These are phyloP conservation scores for Drosophila mimica DNA, from an alignment of 2,888 invertebrate species.

Conservation along the genomic window DNA sequence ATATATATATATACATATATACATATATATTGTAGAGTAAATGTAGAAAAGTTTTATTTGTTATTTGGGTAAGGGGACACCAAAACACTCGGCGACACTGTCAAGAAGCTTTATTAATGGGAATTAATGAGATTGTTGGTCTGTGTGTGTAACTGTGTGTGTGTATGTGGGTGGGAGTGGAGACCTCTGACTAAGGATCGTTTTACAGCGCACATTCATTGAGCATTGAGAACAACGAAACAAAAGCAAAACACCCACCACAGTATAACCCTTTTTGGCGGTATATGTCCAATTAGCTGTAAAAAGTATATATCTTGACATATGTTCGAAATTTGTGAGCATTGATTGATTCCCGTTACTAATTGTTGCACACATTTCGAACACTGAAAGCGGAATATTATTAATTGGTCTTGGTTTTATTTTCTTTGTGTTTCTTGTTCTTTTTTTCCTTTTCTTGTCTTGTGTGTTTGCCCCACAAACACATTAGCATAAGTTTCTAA, in stretches of 20 bases:
- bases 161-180: conserved; percentile 6
- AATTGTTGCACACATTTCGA: conserved; percentile 39
- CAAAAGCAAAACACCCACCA: conserved; percentile 6
- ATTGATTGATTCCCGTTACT: conserved; percentile 67
- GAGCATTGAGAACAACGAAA: conserved; percentile 16
- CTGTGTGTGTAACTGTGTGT: conserved; percentile 6
- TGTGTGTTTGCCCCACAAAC: not conserved
- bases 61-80: conserved; percentile 51
- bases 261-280: conserved; percentile 45
- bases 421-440: not conserved
- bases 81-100: conserved; percentile 20
- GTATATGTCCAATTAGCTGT: conserved; percentile 66
- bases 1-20: not conserved
- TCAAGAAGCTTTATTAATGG: conserved; percentile 63
- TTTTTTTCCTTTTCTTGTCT: not conserved
- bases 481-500: conserved; percentile 35
- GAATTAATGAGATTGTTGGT: conserved; percentile 64
- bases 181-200: conserved; percentile 45
- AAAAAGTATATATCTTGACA: conserved; percentile 62
- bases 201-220: conserved; percentile 51
- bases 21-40: conserved; percentile 21
- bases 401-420: conserved; percentile 44
- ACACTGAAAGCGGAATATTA: conserved; percentile 42
- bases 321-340: conserved; percentile 60
- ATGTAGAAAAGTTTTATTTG: conserved; percentile 44